phyloP scores from a whole-genome alignment of 2,797 vertebrate species.

The Enteromius mattozi region DNA sequence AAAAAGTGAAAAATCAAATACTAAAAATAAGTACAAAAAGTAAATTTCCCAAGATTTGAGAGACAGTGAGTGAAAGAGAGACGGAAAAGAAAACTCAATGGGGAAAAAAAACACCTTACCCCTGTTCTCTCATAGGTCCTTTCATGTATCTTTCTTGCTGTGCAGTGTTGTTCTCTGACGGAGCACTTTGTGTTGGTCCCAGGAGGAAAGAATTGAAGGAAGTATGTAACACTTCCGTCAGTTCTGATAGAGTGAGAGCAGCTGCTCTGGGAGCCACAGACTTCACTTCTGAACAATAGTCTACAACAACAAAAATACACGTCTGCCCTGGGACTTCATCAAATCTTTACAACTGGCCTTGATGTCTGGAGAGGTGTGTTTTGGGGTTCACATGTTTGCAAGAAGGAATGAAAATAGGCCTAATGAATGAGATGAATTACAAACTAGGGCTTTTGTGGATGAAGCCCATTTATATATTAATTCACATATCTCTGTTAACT shows the following conservation, averaged over 20 bases:
- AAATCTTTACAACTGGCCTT: background rate
- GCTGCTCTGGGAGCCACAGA: constrained; percentile 20
- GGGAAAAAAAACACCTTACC: constrained; percentile 52
- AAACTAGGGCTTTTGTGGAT: background rate
- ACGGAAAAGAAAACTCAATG: background rate
- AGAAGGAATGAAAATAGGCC: background rate
- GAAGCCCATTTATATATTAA: background rate
- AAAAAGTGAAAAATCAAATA: constrained; percentile 18
- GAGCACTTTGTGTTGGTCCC: constrained; percentile 28
- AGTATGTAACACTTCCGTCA: constrained; percentile 44
- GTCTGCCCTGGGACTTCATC: constrained; percentile 16
- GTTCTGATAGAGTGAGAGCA: constrained; percentile 30
- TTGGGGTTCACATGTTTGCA: background rate
- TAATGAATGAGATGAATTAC: background rate
- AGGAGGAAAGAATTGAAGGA: constrained; percentile 53
- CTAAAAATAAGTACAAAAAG: background rate
- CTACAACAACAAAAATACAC: constrained; percentile 21
- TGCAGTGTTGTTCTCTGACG: constrained; percentile 32
- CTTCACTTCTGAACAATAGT: constrained; percentile 3
- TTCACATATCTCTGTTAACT: background rate
- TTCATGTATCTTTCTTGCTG: constrained; percentile 44
- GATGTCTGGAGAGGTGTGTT: constrained; percentile 16
- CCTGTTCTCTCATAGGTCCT: constrained; percentile 38
- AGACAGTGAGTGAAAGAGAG: background rate
- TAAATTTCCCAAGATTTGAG: background rate